A percentile compares a stretch with the other conserved stretches of the same genome.
phyloP scores from a whole-genome alignment of 2,113 vertebrate genomes.

The Ceyx margarethae region DNA sequence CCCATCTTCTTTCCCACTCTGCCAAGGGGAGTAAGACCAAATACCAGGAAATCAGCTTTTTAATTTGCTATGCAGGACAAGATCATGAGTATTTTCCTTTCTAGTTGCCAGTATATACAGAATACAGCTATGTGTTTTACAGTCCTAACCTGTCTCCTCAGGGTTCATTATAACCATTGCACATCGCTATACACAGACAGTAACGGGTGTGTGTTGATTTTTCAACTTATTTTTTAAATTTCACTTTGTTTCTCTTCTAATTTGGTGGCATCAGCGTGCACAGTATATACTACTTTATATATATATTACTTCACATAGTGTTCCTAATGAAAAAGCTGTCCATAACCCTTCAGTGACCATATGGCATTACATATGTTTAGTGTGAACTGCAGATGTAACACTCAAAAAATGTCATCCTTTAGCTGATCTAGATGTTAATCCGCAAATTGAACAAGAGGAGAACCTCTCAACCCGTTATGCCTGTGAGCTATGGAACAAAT shows the following conservation, averaged over 20 bases:
- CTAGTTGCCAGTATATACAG: not conserved
- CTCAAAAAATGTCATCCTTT: not conserved
- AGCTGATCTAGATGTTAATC: not conserved
- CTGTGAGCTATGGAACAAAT: not conserved
- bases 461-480: not conserved
- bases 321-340: not conserved
- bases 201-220: fast-evolving
- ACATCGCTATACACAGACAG: not conserved
- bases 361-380: conserved; percentile 30
- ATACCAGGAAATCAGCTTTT: not conserved
- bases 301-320: not conserved
- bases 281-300: not conserved
- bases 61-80: not conserved
- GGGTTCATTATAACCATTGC: not conserved
- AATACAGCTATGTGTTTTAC: not conserved
- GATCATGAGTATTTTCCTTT: fast-evolving
- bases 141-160: not conserved
- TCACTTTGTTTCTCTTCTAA: not conserved
- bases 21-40: not conserved
- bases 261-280: not conserved
- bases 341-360: not conserved
- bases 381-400: not conserved
- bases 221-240: not conserved
- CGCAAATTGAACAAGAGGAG: not conserved
- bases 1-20: not conserved